phyloP scores from a whole-genome alignment of 2,888 invertebrate species.

The Amaurobius ferox region DNA sequence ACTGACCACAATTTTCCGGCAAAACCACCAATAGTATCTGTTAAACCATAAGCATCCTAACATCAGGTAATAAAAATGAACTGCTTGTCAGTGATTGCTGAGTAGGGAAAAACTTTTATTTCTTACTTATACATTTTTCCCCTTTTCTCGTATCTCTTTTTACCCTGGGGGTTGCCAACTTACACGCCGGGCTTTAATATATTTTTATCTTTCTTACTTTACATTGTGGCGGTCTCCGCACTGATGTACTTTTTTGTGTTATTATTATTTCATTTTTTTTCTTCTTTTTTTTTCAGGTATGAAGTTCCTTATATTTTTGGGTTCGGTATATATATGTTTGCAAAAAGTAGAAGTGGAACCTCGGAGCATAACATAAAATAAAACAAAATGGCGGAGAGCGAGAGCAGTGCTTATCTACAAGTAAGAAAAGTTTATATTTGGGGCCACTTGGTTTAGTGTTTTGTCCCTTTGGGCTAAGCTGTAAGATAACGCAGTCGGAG shows the following conservation, averaged over 20 bases:
- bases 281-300: constrained; percentile 44
- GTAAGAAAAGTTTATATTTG: constrained; percentile 19
- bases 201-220: constrained; percentile 20
- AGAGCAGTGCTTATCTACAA: constrained; percentile 61
- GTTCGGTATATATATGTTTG: constrained; percentile 18
- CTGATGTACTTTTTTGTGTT: constrained; percentile 10
- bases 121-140: constrained; percentile 66
- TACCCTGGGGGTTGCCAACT: constrained; percentile 58
- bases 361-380: constrained; percentile 48
- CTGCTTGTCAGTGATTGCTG: constrained; percentile 65
- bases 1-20: constrained; percentile 47
- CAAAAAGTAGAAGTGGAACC: background rate
- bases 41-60: constrained; percentile 60
- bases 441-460: constrained; percentile 52
- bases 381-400: constrained; percentile 42
- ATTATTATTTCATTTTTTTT: background rate
- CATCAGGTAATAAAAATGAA: constrained; percentile 69
- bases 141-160: constrained; percentile 24
- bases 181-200: constrained; percentile 27
- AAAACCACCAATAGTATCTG: constrained; percentile 33
- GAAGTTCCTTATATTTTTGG: constrained; percentile 2
- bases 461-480: constrained; percentile 62
- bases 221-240: background rate
- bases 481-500: constrained; percentile 56
- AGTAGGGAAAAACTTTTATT: constrained; percentile 41